phyloP scores from a whole-genome alignment of 2,113 vertebrate species.

The Petrocephalus microphthalmus region DNA sequence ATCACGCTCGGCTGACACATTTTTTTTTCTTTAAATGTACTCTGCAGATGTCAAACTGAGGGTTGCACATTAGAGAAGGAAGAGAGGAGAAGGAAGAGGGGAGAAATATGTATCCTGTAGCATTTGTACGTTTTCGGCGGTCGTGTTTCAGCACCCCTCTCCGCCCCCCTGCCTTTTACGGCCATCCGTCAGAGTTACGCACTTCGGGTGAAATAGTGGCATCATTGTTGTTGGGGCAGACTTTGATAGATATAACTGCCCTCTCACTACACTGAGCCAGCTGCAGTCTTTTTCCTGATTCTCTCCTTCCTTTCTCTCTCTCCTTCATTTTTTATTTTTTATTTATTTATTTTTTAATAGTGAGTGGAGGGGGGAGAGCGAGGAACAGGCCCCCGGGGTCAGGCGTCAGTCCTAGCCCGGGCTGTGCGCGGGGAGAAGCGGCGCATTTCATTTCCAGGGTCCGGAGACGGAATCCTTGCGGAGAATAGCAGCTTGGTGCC shows the following conservation, averaged over 20 bases:
- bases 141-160: conserved; percentile 56
- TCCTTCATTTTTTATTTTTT: conserved; percentile 27
- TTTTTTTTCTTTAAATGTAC: conserved; percentile 95
- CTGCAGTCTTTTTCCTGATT: conserved; percentile 39
- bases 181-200: conserved; percentile 56
- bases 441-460: conserved; percentile 78
- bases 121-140: conserved; percentile 34
- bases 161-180: conserved; percentile 24
- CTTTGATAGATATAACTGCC: conserved; percentile 58
- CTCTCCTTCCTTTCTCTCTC: conserved; percentile 45
- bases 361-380: conserved; percentile 40
- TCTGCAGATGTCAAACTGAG: conserved; percentile 88
- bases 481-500: conserved; percentile 77
- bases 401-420: conserved; percentile 45
- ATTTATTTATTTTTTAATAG: conserved; percentile 26
- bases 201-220: conserved; percentile 62
- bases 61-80: conserved; percentile 55
- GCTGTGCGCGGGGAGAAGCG: conserved; percentile 56
- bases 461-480: conserved; percentile 66
- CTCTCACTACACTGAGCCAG: conserved; percentile 29
- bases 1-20: conserved; percentile 94
- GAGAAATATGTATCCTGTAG: background rate
- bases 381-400: conserved; percentile 49
- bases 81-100: background rate
- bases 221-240: conserved; percentile 70